Evolutionary conservation across 2,113 vertebrate species (phyloP).

Genomic region (Nycticebus coucang): DNA sequence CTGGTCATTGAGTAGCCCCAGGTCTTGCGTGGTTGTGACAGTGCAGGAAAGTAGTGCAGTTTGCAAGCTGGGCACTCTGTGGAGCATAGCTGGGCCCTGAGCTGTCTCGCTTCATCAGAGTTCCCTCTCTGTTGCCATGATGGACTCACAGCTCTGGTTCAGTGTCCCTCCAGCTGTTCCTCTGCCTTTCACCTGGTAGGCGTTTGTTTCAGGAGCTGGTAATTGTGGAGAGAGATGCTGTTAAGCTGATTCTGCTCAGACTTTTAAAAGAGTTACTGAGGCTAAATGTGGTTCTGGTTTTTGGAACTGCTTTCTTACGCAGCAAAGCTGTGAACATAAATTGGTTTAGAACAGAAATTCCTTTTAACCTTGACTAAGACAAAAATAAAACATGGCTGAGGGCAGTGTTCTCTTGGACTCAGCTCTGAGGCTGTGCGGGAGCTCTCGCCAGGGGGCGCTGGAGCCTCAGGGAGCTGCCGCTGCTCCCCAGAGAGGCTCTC

Average conservation of each 20-base stretch:
- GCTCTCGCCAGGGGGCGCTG: accelerated
- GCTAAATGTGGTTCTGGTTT: neutral
- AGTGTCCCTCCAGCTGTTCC: accelerated
- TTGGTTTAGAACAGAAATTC: conserved; percentile 24
- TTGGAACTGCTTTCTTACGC: neutral
- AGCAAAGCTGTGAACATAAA: neutral
- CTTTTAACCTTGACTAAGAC: neutral
- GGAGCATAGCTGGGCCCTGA: no score
- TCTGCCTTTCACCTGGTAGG: neutral
- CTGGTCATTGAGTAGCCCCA: accelerated
- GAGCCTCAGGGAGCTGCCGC: neutral
- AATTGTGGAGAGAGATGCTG: neutral
- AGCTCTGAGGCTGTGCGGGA: neutral
- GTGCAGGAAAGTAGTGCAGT: neutral
- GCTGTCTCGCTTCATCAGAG: neutral
- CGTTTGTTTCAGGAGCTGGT: neutral
- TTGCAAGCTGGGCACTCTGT: neutral
- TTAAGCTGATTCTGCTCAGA: neutral
- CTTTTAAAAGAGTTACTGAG: neutral
- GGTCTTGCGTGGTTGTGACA: accelerated
- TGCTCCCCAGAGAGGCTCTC: neutral
- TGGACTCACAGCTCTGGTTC: neutral
- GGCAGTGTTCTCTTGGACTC: neutral
- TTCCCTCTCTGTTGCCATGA: neutral
- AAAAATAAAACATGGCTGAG: neutral